Conservation (phyloP, 2,113 vertebrate species). For the Rhea pennata region DNA sequence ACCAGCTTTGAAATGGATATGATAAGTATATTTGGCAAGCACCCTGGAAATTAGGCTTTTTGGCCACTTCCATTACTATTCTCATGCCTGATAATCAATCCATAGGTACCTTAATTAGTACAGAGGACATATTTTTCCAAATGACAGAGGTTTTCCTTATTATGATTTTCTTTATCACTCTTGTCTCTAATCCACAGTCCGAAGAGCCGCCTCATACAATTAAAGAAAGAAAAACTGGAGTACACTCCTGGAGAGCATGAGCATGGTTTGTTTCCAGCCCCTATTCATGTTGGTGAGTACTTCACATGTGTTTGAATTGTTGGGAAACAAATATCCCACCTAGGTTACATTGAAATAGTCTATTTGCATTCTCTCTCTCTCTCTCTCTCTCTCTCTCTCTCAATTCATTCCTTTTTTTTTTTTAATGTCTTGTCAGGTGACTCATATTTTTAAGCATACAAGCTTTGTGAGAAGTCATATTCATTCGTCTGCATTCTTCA, state of each 20-base stretch:
- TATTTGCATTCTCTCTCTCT: background rate
- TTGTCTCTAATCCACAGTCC: slow-evolving; percentile 74
- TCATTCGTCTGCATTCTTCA: background rate
- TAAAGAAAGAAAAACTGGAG: slow-evolving; percentile 87
- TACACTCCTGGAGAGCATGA: slow-evolving; percentile 89
- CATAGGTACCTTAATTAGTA: background rate
- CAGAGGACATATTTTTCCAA: background rate
- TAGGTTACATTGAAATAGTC: background rate
- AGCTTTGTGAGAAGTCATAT: background rate
- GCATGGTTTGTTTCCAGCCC: slow-evolving; percentile 92
- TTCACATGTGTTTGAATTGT: background rate
- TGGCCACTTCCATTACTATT: background rate
- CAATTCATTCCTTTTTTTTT: background rate
- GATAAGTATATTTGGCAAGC: background rate
- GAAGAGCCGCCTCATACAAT: slow-evolving; percentile 84
- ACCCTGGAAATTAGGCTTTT: background rate
- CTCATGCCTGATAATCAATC: background rate
- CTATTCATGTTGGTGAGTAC: slow-evolving; percentile 94
- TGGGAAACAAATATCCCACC: background rate
- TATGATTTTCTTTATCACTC: background rate
- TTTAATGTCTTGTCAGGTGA: background rate
- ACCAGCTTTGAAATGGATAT: fast-evolving
- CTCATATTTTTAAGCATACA: fast-evolving
- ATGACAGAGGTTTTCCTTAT: background rate
- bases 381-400: background rate